Evolutionary conservation across 2,888 invertebrate genomes (phyloP).

Genomic region (Darwinula stevensoni): DNA sequence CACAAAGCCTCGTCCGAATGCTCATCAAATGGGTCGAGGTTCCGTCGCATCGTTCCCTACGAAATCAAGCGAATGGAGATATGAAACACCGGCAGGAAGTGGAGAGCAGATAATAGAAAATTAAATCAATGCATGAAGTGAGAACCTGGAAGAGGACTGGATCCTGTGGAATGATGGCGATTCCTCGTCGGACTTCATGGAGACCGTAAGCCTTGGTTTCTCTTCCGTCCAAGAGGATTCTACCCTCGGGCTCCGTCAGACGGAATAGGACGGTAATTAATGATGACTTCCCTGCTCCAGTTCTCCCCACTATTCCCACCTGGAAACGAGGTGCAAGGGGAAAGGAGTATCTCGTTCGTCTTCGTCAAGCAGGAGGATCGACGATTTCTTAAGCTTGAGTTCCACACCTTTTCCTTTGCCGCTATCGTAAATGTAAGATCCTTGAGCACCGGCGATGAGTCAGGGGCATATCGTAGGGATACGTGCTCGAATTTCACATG

Average conservation of each 20-base stretch:
- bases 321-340: no score
- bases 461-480: constrained; percentile 15
- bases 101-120: no score
- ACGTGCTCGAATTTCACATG: constrained; percentile 11
- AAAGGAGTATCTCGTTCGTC: no score
- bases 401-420: constrained; percentile 22
- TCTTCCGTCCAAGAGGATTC: constrained; percentile 45
- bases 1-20: constrained; percentile 57
- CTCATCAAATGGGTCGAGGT: constrained; percentile 62
- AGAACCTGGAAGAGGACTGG: constrained; percentile 65
- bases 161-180: constrained; percentile 27
- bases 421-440: constrained; percentile 15
- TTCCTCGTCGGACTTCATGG: constrained; percentile 15
- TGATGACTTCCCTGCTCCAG: constrained; percentile 37
- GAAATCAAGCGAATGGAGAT: no score
- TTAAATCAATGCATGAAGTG: no score
- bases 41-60: constrained; percentile 55
- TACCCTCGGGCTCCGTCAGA: constrained; percentile 43
- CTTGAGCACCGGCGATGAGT: constrained; percentile 17
- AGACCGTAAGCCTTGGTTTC: constrained; percentile 16
- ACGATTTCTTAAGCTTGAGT: no score
- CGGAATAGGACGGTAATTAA: constrained; percentile 47
- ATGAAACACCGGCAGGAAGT: no score
- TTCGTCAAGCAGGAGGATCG: no score
- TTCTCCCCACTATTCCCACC: no score